phyloP scores from a whole-genome alignment of 2,797 vertebrate species.

The Enteromius thamalakanensis region DNA sequence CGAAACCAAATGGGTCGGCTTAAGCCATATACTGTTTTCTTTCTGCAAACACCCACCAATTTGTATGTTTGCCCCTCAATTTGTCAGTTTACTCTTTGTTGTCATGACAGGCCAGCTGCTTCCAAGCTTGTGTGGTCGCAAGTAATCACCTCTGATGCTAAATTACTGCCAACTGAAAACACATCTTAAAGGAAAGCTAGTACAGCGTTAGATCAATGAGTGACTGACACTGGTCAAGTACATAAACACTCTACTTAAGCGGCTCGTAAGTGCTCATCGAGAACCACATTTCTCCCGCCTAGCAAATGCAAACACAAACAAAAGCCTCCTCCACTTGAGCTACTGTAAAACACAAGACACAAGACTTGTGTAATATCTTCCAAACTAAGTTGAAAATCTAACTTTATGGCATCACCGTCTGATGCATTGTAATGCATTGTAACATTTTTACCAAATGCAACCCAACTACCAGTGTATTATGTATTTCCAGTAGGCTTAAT shows the following conservation, averaged over 20 bases:
- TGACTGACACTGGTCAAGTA: background rate
- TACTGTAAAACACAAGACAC: background rate
- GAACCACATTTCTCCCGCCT: background rate
- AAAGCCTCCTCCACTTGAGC: background rate
- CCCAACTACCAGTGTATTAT: background rate
- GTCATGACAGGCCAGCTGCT: conserved; percentile 20
- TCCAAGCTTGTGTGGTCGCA: conserved; percentile 51
- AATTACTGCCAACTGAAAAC: conserved; percentile 14
- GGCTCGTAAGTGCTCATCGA: background rate
- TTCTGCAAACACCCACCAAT: background rate
- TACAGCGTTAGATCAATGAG: conserved; percentile 4
- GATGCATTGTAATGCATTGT: background rate
- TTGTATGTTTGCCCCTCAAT: background rate
- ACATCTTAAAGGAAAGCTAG: conserved; percentile 18
- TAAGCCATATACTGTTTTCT: background rate
- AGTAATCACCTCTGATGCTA: conserved; percentile 27
- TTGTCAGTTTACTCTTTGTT: conserved; percentile 42
- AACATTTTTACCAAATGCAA: background rate
- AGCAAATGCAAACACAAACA: background rate
- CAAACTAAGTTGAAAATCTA: background rate
- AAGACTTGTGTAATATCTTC: background rate
- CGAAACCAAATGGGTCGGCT: background rate
- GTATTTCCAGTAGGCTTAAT: background rate
- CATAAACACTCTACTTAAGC: conserved; percentile 10
- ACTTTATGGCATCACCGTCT: background rate